phyloP scores from a whole-genome alignment of 2,888 invertebrate genomes.

The Volucella bombylans region DNA sequence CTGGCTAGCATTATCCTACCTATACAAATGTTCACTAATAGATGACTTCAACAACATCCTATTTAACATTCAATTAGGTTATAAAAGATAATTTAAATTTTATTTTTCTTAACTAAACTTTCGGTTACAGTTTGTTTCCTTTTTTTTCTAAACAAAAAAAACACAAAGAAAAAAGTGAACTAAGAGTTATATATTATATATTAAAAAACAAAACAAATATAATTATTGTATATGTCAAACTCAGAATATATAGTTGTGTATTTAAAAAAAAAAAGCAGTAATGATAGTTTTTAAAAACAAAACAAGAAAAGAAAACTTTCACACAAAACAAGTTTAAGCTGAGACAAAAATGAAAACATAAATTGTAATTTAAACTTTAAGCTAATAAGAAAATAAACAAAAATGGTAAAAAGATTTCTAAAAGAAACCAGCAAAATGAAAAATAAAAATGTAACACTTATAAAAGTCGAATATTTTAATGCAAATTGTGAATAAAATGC shows the following conservation, averaged over 20 bases:
- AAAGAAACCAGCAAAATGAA: constrained; percentile 66
- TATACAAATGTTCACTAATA: constrained; percentile 72
- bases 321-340: constrained; percentile 62
- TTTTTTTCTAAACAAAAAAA: constrained; percentile 18
- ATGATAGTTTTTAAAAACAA: constrained; percentile 66
- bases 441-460: constrained; percentile 26
- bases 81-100: constrained; percentile 65
- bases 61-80: constrained; percentile 73
- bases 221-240: constrained; percentile 73
- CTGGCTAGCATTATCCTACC: constrained; percentile 70
- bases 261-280: constrained; percentile 54
- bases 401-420: constrained; percentile 73
- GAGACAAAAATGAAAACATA: constrained; percentile 46
- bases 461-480: constrained; percentile 58
- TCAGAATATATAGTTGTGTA: constrained; percentile 69
- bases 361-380: constrained; percentile 67
- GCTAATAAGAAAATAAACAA: constrained; percentile 48
- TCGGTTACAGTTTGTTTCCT: constrained; percentile 31
- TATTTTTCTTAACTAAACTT: constrained; percentile 42
- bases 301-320: constrained; percentile 53
- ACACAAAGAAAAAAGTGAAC: constrained; percentile 24
- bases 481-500: constrained; percentile 71
- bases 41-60: constrained; percentile 73
- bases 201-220: constrained; percentile 44
- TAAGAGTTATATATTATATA: constrained; percentile 73